Conservation (phyloP, 1,140 invertebrate genomes). For the Bombus picipes region DNA sequence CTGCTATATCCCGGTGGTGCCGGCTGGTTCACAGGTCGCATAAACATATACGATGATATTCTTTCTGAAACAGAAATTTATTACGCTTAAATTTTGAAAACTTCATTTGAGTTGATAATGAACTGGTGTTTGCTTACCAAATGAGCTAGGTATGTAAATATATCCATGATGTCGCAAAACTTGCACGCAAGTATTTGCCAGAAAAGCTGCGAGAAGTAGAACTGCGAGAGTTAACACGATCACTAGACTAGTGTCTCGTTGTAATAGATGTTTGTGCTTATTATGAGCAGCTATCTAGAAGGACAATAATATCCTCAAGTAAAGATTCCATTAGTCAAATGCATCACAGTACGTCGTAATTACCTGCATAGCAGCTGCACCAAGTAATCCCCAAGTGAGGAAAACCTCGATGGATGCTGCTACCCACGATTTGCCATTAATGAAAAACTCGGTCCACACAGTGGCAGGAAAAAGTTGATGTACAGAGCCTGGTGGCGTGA, state of each 20-base stretch:
- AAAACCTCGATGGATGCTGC: slow-evolving; percentile 94
- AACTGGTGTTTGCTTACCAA: slow-evolving; percentile 85
- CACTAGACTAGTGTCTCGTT: slow-evolving; percentile 91
- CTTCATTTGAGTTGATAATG: background rate
- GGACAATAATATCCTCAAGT: background rate
- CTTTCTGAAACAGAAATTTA: slow-evolving; percentile 84
- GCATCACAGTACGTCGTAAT: background rate
- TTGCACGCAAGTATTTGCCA: slow-evolving; percentile 91
- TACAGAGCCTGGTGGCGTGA: slow-evolving; percentile 86
- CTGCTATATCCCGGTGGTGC: slow-evolving; percentile 81
- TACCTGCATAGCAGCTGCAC: slow-evolving; percentile 92
- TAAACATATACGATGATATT: slow-evolving; percentile 88
- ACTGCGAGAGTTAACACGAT: slow-evolving; percentile 90
- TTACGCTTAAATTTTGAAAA: background rate
- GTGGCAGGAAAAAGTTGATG: slow-evolving; percentile 89
- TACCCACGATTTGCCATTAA: slow-evolving; percentile 89
- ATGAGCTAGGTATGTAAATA: slow-evolving; percentile 90
- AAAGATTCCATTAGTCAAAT: background rate
- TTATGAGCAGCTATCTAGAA: slow-evolving; percentile 86
- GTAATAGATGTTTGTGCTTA: slow-evolving; percentile 88
- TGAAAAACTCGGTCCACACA: slow-evolving; percentile 92
- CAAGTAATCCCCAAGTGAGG: slow-evolving; percentile 94
- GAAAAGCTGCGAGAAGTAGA: slow-evolving; percentile 88
- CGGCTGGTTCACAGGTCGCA: slow-evolving; percentile 83
- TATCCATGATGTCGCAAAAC: slow-evolving; percentile 89